Percentiles rank a stretch among this genome's conserved stretches.
phyloP scores from a whole-genome alignment of 2,797 vertebrate species.

The Distichodus sexfasciatus region DNA sequence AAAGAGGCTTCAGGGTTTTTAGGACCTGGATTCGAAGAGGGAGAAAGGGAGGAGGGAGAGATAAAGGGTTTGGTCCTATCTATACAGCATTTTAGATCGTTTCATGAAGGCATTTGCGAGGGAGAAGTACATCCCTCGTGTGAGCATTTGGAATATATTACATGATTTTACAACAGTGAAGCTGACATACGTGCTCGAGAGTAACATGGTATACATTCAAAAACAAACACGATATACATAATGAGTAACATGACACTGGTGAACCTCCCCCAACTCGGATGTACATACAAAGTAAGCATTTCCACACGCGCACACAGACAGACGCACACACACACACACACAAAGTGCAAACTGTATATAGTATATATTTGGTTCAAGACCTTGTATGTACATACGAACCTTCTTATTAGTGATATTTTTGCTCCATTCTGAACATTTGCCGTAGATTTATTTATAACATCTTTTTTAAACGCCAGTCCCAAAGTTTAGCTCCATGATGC shows the following conservation, averaged over 20 bases:
- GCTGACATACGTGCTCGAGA: neutral
- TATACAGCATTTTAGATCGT: constrained; percentile 1
- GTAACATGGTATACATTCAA: neutral
- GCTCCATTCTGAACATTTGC: neutral
- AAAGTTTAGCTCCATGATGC: too few relatives aligned
- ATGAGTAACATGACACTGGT: constrained; percentile 1
- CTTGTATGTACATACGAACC: neutral
- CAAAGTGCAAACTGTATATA: constrained; percentile 22
- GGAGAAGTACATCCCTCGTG: neutral
- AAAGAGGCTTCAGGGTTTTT: neutral
- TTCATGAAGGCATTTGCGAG: neutral
- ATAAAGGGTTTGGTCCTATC: neutral
- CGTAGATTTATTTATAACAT: too few relatives aligned
- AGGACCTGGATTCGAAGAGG: neutral
- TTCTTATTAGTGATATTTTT: neutral
- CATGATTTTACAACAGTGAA: neutral
- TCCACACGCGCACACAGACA: constrained; percentile 1
- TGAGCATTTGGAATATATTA: neutral
- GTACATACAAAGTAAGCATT: too few relatives aligned
- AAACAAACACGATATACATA: neutral
- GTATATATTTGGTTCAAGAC: neutral
- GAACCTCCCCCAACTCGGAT: constrained; percentile 1
- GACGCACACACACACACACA: neutral
- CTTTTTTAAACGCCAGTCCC: too few relatives aligned
- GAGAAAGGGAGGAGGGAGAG: neutral